These are phyloP conservation scores for Nothura maculosa DNA, from an alignment of 2,797 vertebrate species.

Conservation along the genomic window DNA sequence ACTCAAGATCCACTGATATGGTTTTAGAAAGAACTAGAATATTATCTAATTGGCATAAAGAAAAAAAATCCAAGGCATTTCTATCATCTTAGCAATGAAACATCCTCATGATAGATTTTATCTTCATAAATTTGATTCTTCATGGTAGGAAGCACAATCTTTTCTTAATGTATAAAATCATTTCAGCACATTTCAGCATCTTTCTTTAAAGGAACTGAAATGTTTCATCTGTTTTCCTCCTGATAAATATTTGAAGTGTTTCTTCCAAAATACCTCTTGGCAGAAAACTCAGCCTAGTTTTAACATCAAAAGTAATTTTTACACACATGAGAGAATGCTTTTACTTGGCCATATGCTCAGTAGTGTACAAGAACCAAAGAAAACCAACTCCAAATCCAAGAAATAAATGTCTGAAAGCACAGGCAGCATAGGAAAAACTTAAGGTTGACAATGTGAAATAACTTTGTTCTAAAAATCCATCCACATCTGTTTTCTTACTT, in stretches of 20 bases:
- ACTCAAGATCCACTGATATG: neutral
- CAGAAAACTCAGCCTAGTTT: neutral
- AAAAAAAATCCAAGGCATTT: neutral
- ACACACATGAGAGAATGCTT: neutral
- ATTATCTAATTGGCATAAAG: neutral
- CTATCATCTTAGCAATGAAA: neutral
- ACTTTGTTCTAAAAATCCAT: accelerated
- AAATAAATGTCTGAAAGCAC: neutral
- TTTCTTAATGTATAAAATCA: neutral
- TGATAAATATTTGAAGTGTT: neutral
- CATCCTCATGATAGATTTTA: neutral
- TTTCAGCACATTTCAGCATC: neutral
- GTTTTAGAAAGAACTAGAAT: neutral
- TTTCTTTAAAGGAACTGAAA: neutral
- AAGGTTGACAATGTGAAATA: neutral
- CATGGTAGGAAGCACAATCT: neutral
- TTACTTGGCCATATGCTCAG: neutral
- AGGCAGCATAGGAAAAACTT: neutral
- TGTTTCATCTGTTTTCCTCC: neutral
- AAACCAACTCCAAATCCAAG: neutral
- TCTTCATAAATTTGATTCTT: neutral
- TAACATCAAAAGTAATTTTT: neutral
- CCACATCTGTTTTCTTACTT: neutral
- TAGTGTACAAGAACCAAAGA: neutral
- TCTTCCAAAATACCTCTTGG: neutral